Percentiles rank a stretch among this genome's conserved stretches.
These are phyloP conservation scores for Leptoteleia sp. DNA, from an alignment of 1,140 invertebrate genomes.

Conservation along the genomic window DNA sequence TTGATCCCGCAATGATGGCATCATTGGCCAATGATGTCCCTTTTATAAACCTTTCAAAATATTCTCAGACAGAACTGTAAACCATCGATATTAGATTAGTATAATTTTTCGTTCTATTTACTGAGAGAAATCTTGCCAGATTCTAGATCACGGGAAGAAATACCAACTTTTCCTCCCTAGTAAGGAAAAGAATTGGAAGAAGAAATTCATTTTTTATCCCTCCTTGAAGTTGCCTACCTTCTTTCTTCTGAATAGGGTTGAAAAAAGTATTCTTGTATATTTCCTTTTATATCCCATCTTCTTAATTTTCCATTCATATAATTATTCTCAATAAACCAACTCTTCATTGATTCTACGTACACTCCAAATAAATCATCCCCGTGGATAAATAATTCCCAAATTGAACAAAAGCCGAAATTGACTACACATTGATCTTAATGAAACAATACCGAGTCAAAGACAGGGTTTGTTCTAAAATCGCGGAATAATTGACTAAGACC, in stretches of 20 bases:
- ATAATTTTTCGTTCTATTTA: no score
- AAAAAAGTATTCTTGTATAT: no score
- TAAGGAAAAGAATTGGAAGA: no score
- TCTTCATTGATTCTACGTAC: conserved; percentile 7
- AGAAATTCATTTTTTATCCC: no score
- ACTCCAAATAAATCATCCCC: conserved; percentile 8
- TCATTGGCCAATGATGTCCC: not conserved
- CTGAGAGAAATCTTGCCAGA: no score
- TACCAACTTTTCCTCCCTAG: no score
- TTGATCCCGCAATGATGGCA: not conserved
- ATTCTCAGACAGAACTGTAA: no score
- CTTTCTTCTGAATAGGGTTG: no score
- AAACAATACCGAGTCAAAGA: conserved; percentile 34
- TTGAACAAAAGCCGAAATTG: conserved; percentile 18
- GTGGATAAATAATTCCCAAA: conserved; percentile 14
- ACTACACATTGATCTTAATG: conserved; percentile 19
- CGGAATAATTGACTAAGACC: conserved; percentile 30
- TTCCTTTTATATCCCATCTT: no score
- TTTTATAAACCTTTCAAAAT: not conserved
- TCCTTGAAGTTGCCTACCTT: no score
- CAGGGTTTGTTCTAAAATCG: conserved; percentile 30
- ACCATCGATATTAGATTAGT: no score
- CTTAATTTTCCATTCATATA: not conserved
- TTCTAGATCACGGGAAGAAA: no score
- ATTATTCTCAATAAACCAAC: conserved; percentile 13